Percentiles rank a stretch among this genome's conserved stretches.
Evolutionary conservation across 2,113 vertebrate genomes (phyloP).

Genomic region (Coturnix japonica): DNA sequence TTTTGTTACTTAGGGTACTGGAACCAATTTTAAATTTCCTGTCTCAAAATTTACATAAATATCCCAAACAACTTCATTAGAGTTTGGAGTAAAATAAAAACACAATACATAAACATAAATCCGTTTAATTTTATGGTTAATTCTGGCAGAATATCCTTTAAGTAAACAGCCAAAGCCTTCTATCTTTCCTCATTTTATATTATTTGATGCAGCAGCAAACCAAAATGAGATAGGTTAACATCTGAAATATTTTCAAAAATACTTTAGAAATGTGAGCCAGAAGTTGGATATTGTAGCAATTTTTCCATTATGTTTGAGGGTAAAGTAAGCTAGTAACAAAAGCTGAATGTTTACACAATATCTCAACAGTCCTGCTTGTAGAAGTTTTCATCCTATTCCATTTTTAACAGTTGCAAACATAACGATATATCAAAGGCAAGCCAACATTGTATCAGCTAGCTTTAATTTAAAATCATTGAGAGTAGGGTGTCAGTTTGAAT

Average conservation of each 20-base stretch:
- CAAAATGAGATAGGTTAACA: not conserved
- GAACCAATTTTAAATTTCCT: not conserved
- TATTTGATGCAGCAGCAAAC: not conserved
- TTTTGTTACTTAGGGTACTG: not conserved
- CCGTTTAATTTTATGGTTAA: not conserved
- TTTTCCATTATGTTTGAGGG: not conserved
- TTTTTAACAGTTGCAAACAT: constrained; percentile 22
- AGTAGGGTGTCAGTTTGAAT: not conserved
- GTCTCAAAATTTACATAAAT: not conserved
- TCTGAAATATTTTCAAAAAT: not conserved
- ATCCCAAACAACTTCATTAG: not conserved
- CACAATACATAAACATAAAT: not conserved
- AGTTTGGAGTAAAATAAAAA: not conserved
- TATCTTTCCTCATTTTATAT: not conserved
- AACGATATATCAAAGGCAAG: constrained; percentile 19
- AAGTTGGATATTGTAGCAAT: not conserved
- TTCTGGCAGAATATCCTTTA: not conserved
- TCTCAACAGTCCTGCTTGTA: constrained; percentile 11
- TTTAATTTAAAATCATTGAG: not conserved
- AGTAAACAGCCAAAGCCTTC: not conserved
- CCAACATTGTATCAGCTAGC: not conserved
- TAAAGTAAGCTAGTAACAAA: constrained; percentile 3
- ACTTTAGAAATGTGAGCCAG: not conserved
- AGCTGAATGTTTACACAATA: not conserved
- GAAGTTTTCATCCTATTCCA: constrained; percentile 9